Percentiles rank a stretch among this genome's conserved stretches.
Evolutionary conservation across 2,113 vertebrate genomes (phyloP).

Genomic region (Eretmochelys imbricata): DNA sequence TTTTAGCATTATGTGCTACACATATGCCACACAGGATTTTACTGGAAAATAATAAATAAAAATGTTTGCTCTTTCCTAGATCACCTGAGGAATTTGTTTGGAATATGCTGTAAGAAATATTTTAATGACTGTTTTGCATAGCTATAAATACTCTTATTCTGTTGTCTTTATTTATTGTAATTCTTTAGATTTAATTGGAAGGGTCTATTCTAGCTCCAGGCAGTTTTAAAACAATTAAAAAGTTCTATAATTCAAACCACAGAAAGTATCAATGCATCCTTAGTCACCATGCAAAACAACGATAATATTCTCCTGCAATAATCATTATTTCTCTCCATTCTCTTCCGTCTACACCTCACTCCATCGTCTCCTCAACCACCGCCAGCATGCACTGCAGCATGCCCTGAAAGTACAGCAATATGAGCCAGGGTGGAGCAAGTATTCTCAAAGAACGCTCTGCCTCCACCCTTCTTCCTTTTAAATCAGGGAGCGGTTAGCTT

Average conservation of each 20-base stretch:
- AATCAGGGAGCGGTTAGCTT: background rate
- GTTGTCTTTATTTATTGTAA: background rate
- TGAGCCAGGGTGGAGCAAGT: background rate
- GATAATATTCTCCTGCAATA: background rate
- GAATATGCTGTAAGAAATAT: background rate
- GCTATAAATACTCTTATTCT: background rate
- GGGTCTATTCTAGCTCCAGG: background rate
- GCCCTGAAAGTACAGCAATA: background rate
- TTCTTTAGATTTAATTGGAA: background rate
- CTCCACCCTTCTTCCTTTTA: background rate
- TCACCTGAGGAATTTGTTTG: background rate
- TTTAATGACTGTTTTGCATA: background rate
- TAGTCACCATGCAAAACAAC: background rate
- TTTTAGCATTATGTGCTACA: background rate
- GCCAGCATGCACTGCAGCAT: background rate
- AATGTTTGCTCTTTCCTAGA: background rate
- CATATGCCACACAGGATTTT: background rate
- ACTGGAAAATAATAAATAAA: background rate
- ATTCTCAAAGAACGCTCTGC: background rate
- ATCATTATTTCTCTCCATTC: background rate
- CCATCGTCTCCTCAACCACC: background rate
- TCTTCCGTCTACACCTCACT: background rate
- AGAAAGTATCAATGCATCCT: background rate
- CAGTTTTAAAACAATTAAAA: background rate
- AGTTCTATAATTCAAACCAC: background rate